phyloP scores from a whole-genome alignment of 64 coral and sea anemone species.

The Montipora capricornis region DNA sequence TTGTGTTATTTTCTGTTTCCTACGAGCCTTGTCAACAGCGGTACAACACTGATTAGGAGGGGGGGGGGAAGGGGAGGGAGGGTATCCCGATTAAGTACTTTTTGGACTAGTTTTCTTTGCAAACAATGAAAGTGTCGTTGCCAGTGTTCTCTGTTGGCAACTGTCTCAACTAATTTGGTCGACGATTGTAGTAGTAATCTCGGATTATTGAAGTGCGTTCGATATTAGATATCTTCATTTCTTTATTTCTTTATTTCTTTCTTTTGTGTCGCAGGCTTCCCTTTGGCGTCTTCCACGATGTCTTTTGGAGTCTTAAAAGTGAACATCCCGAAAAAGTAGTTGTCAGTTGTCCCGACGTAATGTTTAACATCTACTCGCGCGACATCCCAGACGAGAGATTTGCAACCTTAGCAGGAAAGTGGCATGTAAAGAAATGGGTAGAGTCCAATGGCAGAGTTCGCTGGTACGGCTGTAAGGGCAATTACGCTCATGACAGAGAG shows the following conservation, averaged over 20 bases:
- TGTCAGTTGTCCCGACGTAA: constrained; percentile 95
- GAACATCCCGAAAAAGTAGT: constrained; percentile 52
- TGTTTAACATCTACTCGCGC: constrained; percentile 84
- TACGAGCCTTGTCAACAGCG: no score
- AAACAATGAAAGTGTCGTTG: no score
- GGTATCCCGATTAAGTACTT: no score
- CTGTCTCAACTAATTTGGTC: no score
- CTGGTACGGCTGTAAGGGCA: constrained; percentile 96
- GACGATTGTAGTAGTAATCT: no score
- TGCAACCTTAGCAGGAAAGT: constrained; percentile 76
- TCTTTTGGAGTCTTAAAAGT: constrained; percentile 83
- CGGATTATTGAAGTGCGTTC: no score
- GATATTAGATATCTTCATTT: no score
- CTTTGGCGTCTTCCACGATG: constrained; percentile 85
- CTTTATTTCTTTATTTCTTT: neutral
- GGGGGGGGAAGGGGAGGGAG: no score
- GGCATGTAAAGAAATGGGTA: constrained; percentile 87
- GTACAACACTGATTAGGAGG: no score
- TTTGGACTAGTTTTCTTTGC: no score
- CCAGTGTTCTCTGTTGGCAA: no score
- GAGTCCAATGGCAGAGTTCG: constrained; percentile 90
- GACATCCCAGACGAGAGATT: constrained; percentile 62
- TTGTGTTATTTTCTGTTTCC: no score
- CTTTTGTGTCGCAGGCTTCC: constrained; percentile 47
- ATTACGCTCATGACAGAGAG: constrained; percentile 2